Evolutionary conservation across 1,140 invertebrate species (phyloP).

Genomic region (Thaumatotibia leucotreta): DNA sequence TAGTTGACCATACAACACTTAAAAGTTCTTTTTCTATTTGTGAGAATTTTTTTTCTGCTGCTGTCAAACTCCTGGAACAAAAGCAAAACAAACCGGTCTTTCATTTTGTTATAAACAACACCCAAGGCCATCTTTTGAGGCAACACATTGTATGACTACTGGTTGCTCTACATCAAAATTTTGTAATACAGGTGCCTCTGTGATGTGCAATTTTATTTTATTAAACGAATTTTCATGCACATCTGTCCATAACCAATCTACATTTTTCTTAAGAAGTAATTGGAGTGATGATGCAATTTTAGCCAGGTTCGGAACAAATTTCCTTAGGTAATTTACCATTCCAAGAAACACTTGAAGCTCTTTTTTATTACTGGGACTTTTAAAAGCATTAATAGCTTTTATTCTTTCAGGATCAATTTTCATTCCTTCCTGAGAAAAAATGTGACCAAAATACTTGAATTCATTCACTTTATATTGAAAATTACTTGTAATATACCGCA

Average conservation of each 20-base stretch:
- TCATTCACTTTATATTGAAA: too few species aligned
- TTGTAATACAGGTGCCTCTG: conserved; percentile 20
- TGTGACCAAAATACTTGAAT: too few species aligned
- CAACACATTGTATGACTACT: conserved; percentile 46
- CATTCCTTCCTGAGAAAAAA: too few species aligned
- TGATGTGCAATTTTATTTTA: conserved; percentile 19
- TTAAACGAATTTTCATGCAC: conserved; percentile 17
- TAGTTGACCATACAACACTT: conserved; percentile 35
- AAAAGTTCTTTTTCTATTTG: conserved; percentile 63
- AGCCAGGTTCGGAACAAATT: conserved; percentile 18
- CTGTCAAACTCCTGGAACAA: conserved; percentile 38
- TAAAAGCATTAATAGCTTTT: too few species aligned
- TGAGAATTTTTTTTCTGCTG: neutral
- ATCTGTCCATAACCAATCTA: conserved; percentile 17
- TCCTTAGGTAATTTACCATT: conserved; percentile 51
- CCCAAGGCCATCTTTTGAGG: conserved; percentile 48
- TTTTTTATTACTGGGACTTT: conserved; percentile 4
- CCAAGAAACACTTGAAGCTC: too few species aligned
- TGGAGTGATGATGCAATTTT: conserved; percentile 9
- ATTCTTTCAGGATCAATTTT: too few species aligned
- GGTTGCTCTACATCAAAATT: conserved; percentile 37
- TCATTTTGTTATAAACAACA: conserved; percentile 57
- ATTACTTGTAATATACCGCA: too few species aligned
- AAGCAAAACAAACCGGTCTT: conserved; percentile 36
- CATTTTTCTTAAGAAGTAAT: conserved; percentile 20